Percentiles rank a stretch among this genome's conserved stretches.
Evolutionary conservation across 2,113 vertebrate genomes (phyloP).

Genomic region (Corapipo altera): DNA sequence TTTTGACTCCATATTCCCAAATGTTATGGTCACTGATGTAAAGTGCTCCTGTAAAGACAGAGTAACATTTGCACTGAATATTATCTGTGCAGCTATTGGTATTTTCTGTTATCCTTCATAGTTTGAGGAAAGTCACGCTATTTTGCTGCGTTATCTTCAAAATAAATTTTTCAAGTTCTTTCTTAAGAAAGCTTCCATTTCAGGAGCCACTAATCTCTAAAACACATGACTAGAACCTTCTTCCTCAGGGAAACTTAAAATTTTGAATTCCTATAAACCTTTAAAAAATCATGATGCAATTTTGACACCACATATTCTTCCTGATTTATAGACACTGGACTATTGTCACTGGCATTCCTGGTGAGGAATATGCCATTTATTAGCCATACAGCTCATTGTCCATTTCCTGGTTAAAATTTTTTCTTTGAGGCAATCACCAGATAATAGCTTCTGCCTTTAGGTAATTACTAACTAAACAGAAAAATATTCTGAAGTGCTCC

Average conservation of each 20-base stretch:
- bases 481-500: background rate
- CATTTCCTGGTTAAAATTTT: background rate
- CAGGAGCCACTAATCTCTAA: background rate
- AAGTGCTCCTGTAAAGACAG: background rate
- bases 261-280: background rate
- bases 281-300: background rate
- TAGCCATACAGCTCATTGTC: background rate
- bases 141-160: background rate
- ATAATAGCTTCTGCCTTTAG: background rate
- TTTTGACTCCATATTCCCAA: background rate
- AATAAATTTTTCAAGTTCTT: background rate
- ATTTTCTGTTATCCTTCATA: background rate
- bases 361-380: background rate
- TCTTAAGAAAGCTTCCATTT: background rate
- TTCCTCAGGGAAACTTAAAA: background rate
- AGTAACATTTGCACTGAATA: background rate
- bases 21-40: too few relatives aligned
- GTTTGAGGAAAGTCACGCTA: background rate
- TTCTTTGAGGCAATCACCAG: background rate
- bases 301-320: background rate
- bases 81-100: background rate
- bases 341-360: background rate
- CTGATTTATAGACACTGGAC: background rate
- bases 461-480: background rate
- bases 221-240: background rate